A percentile compares a stretch with the other conserved stretches of the same genome.
phyloP scores from a whole-genome alignment of 2,888 invertebrate genomes.

The Aphodius sticticus region DNA sequence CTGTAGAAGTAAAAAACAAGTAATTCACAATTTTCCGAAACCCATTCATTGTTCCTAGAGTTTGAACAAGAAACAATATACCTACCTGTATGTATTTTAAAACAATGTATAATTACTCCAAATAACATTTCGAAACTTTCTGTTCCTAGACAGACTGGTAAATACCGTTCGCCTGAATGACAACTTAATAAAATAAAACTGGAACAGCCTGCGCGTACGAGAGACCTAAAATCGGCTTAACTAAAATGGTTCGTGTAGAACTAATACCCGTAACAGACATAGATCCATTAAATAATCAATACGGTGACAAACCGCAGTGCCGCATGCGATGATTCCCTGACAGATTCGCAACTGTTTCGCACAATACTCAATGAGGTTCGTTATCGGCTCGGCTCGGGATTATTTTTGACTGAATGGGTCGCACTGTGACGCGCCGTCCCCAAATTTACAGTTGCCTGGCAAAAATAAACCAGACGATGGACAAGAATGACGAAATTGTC shows the following conservation, averaged over 20 bases:
- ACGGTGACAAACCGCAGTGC: neutral
- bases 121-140: too few relatives aligned
- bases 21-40: too few relatives aligned
- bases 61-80: too few relatives aligned
- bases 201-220: neutral
- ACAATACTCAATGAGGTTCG: neutral
- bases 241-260: conserved; percentile 4
- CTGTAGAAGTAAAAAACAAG: too few relatives aligned
- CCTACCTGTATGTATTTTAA: too few relatives aligned
- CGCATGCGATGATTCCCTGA: neutral
- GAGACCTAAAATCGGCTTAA: neutral
- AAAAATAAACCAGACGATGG: neutral
- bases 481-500: neutral
- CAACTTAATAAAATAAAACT: neutral
- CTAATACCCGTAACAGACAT: neutral
- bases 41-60: too few relatives aligned
- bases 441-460: neutral
- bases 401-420: neutral
- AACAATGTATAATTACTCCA: too few relatives aligned
- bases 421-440: neutral
- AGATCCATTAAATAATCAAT: conserved; percentile 4
- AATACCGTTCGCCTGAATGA: too few relatives aligned
- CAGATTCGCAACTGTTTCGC: neutral
- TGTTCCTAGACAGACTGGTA: too few relatives aligned
- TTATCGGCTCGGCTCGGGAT: neutral